Base-by-base conservation (phyloP, 2,113 vertebrate genomes). In the Zingel zingel region DNA sequence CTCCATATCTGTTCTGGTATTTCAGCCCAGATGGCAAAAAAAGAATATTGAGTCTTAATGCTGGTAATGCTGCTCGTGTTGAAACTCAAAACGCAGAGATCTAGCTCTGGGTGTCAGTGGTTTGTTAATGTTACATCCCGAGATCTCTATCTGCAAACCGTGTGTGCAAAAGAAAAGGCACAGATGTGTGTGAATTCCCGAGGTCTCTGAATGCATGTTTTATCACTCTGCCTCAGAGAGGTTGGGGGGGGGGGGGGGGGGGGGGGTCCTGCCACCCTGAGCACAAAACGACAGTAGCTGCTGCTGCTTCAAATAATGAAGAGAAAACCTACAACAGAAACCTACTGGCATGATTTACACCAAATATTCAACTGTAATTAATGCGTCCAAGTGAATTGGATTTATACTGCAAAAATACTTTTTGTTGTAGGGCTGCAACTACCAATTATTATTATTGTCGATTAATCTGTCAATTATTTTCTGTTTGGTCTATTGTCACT, bases 181-280 rank as follows among this genome's bases (percentile, higher is more conserved):
- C 91, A 93, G 89, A 93, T 93, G 92, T 90, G 91, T 87, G 76
- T 88, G 81, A 92, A 94, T 92, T 93, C 92, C 90, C 93, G 90
- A 93, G 88, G 90, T 93, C 93, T 94, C 92, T 86, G 91, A 88
- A 89, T 89, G 91, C 90, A 85, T 90, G 91, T 92, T 91, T 92
- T 88, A 93, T 92, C 81, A 82, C 86, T 88, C 66, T 80, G 86
- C 90, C 83, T 89, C 81, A 74, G 66, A 82, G 81, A 74, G 88
- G 72, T 18, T 83, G 77, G 30, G 79, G 8, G 27, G 47, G 57
- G 56, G 25, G 77, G 30, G 79, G 8, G 27, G 47, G 57, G 56
- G 25, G 56, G 21, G 57, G 43, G 74, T 81, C 72, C 77, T 65
- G 76, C 74, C 61, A 81, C 45, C 74, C 74, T n/a, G 45, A 75